Percentiles rank a stretch among this genome's conserved stretches.
Conservation (phyloP, 2,888 invertebrate species). For the Limnephilus rhombicus region DNA sequence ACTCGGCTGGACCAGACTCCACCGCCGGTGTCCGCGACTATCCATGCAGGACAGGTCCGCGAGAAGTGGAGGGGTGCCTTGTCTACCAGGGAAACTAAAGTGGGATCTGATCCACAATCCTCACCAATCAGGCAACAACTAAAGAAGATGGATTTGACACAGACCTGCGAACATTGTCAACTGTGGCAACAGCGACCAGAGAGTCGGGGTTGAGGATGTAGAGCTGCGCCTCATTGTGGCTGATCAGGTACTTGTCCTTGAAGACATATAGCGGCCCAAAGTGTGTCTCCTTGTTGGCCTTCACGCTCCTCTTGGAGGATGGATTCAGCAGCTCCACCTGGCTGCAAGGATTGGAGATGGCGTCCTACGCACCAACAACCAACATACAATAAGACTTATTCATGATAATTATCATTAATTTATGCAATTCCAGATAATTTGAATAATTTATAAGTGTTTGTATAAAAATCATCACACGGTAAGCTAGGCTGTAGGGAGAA, state of each 20-base stretch:
- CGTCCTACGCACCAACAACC: constrained; percentile 70
- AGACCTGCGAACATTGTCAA: constrained; percentile 80
- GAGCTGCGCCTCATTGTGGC: constrained; percentile 84
- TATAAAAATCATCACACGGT: too few species aligned
- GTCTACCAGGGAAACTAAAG: too few species aligned
- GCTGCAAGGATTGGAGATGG: constrained; percentile 77
- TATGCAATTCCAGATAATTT: background rate
- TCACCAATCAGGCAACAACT: constrained; percentile 64
- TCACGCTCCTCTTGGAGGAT: constrained; percentile 69
- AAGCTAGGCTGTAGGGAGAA: too few species aligned
- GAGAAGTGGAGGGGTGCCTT: too few species aligned
- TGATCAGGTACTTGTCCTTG: constrained; percentile 84
- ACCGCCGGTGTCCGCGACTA: too few species aligned
- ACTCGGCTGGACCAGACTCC: too few species aligned
- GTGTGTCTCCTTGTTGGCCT: constrained; percentile 74
- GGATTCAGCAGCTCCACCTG: constrained; percentile 87
- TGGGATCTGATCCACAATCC: too few species aligned
- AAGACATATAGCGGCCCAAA: constrained; percentile 83
- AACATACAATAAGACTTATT: constrained; percentile 23
- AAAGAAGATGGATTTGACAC: constrained; percentile 69
- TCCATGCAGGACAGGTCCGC: too few species aligned
- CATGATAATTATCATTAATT: background rate
- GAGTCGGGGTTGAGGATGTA: constrained; percentile 87
- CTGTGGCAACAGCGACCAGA: constrained; percentile 82
- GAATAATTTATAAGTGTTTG: too few species aligned